A percentile compares a stretch with the other conserved stretches of the same genome.
Conservation (phyloP, 2,797 vertebrate genomes). For the Rhinophrynus dorsalis region DNA sequence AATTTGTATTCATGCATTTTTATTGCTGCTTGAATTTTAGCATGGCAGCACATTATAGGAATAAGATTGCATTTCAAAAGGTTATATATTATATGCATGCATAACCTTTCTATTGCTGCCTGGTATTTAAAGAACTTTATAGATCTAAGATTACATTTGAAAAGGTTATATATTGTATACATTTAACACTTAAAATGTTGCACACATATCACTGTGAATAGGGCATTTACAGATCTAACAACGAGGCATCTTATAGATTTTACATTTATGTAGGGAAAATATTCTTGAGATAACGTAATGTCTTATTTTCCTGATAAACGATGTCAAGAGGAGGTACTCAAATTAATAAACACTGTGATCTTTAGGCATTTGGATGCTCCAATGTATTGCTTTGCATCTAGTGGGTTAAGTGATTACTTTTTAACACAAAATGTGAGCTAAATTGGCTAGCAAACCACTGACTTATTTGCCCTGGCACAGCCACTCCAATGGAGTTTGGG, state of each 20-base stretch:
- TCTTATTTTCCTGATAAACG: too few relatives aligned
- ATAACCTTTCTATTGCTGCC: background rate
- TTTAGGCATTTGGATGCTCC: too few relatives aligned
- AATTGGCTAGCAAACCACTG: too few relatives aligned
- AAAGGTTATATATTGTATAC: constrained; percentile 2
- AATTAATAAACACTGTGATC: too few relatives aligned
- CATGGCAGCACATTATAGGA: background rate
- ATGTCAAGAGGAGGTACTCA: too few relatives aligned
- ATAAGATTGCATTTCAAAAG: background rate
- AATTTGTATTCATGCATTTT: constrained; percentile 3
- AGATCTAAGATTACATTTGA: background rate
- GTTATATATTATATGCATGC: background rate
- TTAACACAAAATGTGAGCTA: too few relatives aligned
- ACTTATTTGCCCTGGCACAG: too few relatives aligned
- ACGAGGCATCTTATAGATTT: background rate
- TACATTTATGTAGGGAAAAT: background rate
- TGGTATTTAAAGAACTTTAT: background rate
- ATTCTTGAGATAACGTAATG: too few relatives aligned
- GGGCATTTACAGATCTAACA: background rate
- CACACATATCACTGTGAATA: background rate
- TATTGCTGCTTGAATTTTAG: constrained; percentile 3
- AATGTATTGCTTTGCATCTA: too few relatives aligned
- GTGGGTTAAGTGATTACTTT: too few relatives aligned
- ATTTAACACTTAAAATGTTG: background rate
- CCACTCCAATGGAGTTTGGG: too few relatives aligned